A percentile compares a stretch with the other conserved stretches of the same genome.
phyloP scores from a whole-genome alignment of 64 coral and sea anemone species.

The Actinia tenebrosa region DNA sequence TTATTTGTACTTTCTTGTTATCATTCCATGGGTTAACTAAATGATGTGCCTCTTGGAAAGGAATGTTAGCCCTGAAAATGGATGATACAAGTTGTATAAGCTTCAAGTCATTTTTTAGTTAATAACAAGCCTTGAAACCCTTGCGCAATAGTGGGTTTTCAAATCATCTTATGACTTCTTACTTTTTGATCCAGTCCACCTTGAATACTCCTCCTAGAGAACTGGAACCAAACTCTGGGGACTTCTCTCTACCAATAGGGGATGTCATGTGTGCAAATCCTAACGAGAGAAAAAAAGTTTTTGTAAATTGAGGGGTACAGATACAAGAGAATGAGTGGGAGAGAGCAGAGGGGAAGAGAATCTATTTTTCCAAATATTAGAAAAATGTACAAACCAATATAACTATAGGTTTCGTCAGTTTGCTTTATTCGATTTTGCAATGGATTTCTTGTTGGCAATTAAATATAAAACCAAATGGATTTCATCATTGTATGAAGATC shows the following conservation, averaged over 20 bases:
- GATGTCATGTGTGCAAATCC: constrained; percentile 91
- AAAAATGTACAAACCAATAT: too few relatives aligned
- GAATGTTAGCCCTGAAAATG: constrained; percentile 79
- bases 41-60: constrained; percentile 96
- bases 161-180: background rate
- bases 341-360: background rate
- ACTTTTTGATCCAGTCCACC: constrained; percentile 97
- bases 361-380: too few relatives aligned
- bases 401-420: too few relatives aligned
- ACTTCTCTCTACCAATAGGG: constrained; percentile 86
- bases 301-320: background rate
- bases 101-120: background rate
- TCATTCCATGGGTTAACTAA: constrained; percentile 98
- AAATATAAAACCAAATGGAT: too few relatives aligned
- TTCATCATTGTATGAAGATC: too few relatives aligned
- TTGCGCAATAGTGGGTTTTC: background rate
- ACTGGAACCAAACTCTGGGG: constrained; percentile 89
- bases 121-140: background rate
- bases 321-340: background rate
- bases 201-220: constrained; percentile 81
- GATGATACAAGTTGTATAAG: background rate
- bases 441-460: too few relatives aligned
- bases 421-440: too few relatives aligned
- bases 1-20: constrained; percentile 98
- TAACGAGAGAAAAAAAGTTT: background rate